Evolutionary conservation across 1,140 invertebrate species (phyloP).

Genomic region (Caenorhabditis remanei): DNA sequence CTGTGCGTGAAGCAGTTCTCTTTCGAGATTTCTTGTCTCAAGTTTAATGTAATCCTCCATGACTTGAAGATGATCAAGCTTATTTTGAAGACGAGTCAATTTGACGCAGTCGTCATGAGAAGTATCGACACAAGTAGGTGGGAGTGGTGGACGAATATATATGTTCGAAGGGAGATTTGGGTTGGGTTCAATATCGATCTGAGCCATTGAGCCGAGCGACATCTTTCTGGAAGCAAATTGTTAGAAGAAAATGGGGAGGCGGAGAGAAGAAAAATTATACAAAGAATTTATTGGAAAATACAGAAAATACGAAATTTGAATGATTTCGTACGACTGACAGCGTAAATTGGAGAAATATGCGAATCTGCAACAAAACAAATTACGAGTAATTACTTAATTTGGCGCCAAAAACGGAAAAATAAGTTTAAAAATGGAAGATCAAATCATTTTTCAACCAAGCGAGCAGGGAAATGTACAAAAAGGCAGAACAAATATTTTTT

Average conservation of each 20-base stretch:
- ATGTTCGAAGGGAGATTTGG: background rate
- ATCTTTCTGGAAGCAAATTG: background rate
- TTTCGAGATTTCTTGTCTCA: conserved; percentile 95
- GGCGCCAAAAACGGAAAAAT: too few species aligned
- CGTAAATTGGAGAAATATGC: too few species aligned
- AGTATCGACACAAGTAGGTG: background rate
- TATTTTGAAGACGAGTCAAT: conserved; percentile 80
- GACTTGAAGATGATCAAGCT: conserved; percentile 93
- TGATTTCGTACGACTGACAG: too few species aligned
- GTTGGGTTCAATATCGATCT: background rate
- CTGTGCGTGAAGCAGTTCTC: conserved; percentile 96
- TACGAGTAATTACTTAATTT: too few species aligned
- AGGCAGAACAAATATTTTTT: too few species aligned
- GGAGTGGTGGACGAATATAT: background rate
- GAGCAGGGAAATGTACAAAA: too few species aligned
- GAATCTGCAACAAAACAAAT: too few species aligned
- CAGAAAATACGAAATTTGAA: background rate
- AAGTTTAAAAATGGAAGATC: too few species aligned
- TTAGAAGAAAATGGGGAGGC: background rate
- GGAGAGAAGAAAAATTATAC: background rate
- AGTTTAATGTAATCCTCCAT: conserved; percentile 99
- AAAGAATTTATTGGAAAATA: background rate
- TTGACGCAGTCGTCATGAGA: conserved; percentile 81
- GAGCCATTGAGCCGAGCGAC: background rate
- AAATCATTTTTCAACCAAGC: too few species aligned